Conservation (phyloP, 2,888 invertebrate species). For the Aphodius sticticus region DNA sequence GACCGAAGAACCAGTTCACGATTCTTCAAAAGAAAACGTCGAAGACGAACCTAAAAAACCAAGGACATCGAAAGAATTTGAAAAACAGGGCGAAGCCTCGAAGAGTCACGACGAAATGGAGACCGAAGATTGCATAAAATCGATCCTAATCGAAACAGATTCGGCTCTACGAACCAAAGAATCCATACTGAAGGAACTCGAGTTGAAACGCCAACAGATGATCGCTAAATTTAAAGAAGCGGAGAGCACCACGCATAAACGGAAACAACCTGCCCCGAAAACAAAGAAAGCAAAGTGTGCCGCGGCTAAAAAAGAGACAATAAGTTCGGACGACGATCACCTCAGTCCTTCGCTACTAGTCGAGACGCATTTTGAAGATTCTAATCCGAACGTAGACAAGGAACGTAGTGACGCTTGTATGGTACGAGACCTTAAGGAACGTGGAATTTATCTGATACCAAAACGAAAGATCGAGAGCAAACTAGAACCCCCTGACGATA, state of each 20-base stretch:
- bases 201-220: slow-evolving; percentile 50
- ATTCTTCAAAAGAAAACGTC: slow-evolving; percentile 7
- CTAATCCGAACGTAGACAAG: slow-evolving; percentile 16
- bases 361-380: slow-evolving; percentile 37
- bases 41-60: background rate
- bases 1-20: background rate
- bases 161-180: slow-evolving; percentile 7
- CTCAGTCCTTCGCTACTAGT: slow-evolving; percentile 39
- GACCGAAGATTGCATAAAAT: slow-evolving; percentile 20
- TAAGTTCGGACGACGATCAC: slow-evolving; percentile 46
- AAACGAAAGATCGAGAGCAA: slow-evolving; percentile 39
- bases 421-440: slow-evolving; percentile 52
- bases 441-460: slow-evolving; percentile 55
- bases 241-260: slow-evolving; percentile 25
- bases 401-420: slow-evolving; percentile 39
- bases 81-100: too few species aligned
- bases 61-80: background rate
- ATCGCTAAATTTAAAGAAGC: slow-evolving; percentile 45
- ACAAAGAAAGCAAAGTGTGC: slow-evolving; percentile 19
- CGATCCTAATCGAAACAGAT: slow-evolving; percentile 7
- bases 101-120: slow-evolving; percentile 13
- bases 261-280: background rate
- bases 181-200: slow-evolving; percentile 46
- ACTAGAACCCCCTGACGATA: slow-evolving; percentile 12
- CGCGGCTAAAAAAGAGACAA: slow-evolving; percentile 33